Base-by-base conservation (phyloP, 1,140 invertebrate species). In the Tetramorium alpestre region DNA sequence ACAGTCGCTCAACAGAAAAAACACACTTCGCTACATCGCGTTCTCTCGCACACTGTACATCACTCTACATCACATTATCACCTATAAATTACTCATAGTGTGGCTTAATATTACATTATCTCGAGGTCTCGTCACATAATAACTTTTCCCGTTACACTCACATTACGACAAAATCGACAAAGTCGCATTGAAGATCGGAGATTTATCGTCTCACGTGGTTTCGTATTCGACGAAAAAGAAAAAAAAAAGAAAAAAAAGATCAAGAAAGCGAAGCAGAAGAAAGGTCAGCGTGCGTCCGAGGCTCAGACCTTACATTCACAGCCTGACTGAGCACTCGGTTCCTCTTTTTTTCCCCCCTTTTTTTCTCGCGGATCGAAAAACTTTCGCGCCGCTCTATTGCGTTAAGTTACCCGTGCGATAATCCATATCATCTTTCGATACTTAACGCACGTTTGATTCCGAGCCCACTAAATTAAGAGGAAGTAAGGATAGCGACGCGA, bases 241-340 rank as follows among this genome's bases (percentile, higher is more conserved):
- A 64, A 38, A 54, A 7, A 80, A 64, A 38, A 54, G 1, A 80
- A 33, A 80, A 3, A 72, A 82, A 60, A 69, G 65, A 85, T 85
- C 60, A 56, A 84, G 90, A 91, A 87, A 93, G 76, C 85, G 85
- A 91, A 90, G 69, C 87, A 89, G 87, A 89, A 91, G 87, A 88
- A 88, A 91, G 89, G 85, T 87, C 89, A 88, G 90, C 89, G 76
- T 87, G 56, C 49, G 73, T 78, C 85, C 93, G 94, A 95, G 91
- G 91, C 94, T 88, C 95, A 92, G 93, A 94, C 94, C 93, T 95
- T 95, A 94, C 94, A 93, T 95, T 95, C 95, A 95, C 95, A 95
- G 95, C 95, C 95, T 95, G 94, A 94, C 94, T 89, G 94, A 94
- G 93, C 93, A 91, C 90, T 93, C 93, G 91, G 85, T 70, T 70